These are phyloP conservation scores for Sclerurus mexicanus DNA, from an alignment of 2,113 vertebrate genomes.

Conservation along the genomic window DNA sequence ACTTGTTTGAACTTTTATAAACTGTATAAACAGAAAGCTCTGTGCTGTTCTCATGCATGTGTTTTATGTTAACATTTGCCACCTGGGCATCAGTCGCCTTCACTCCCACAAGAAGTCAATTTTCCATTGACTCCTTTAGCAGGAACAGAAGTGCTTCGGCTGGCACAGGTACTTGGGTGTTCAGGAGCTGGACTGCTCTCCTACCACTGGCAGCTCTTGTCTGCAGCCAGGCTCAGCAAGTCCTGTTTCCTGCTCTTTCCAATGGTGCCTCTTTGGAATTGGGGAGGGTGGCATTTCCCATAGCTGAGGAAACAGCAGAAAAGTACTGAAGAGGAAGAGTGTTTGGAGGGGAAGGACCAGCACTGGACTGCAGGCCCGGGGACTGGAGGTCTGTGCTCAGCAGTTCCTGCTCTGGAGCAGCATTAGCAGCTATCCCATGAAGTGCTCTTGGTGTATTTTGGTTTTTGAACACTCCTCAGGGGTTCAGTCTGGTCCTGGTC, in stretches of 20 bases:
- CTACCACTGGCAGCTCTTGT: not conserved
- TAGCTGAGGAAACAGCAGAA: not conserved
- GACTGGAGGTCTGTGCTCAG: not conserved
- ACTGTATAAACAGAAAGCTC: not conserved
- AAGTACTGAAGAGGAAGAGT: not conserved
- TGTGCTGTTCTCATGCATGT: not conserved
- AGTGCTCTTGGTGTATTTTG: not conserved
- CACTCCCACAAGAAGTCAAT: not conserved
- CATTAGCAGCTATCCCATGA: not conserved
- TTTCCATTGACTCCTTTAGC: not conserved
- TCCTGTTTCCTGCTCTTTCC: not conserved
- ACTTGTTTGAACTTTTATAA: not conserved
- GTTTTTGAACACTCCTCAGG: not conserved
- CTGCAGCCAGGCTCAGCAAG: not conserved
- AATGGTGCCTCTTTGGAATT: fast-evolving
- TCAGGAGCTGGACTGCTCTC: not conserved
- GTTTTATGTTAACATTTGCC: not conserved
- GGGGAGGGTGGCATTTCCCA: not conserved
- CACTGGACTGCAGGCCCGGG: not conserved
- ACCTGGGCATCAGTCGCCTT: not conserved
- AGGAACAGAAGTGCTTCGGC: not conserved
- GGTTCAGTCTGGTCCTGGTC: not conserved
- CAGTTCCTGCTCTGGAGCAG: not conserved
- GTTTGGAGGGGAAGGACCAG: not conserved
- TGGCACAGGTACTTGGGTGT: not conserved